Evolutionary conservation across 2,797 vertebrate species (phyloP).

Genomic region (Gobio occitaniae): DNA sequence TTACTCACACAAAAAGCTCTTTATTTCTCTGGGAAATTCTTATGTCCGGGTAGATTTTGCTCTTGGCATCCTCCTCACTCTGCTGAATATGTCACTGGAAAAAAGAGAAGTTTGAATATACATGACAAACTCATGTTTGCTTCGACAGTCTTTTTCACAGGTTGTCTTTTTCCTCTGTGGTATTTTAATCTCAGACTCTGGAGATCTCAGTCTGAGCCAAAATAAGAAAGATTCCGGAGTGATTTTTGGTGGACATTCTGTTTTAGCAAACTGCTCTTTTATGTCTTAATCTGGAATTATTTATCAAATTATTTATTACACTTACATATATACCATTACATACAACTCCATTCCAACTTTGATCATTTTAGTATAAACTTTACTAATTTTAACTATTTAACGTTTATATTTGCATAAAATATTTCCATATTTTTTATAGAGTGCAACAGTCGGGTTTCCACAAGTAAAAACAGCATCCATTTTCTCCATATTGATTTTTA

Average conservation of each 20-base stretch:
- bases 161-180: neutral
- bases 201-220: neutral
- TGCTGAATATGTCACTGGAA: slow-evolving; percentile 46
- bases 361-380: neutral
- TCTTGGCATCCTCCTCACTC: slow-evolving; percentile 31
- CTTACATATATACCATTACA: neutral
- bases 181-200: slow-evolving; percentile 6
- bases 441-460: neutral
- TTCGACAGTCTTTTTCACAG: slow-evolving; percentile 32
- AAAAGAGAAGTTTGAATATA: slow-evolving; percentile 33
- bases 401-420: no score
- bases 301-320: neutral
- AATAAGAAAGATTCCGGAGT: neutral
- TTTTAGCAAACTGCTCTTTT: neutral
- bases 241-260: neutral
- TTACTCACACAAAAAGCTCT: slow-evolving; percentile 48
- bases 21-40: slow-evolving; percentile 51
- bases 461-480: neutral
- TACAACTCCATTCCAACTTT: neutral
- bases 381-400: neutral
- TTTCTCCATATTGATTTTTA: neutral
- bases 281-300: neutral
- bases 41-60: slow-evolving; percentile 40
- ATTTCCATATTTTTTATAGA: neutral
- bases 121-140: slow-evolving; percentile 28